Conservation (phyloP, 2,888 invertebrate species). For the Gastracanthus pulcherrimus region DNA sequence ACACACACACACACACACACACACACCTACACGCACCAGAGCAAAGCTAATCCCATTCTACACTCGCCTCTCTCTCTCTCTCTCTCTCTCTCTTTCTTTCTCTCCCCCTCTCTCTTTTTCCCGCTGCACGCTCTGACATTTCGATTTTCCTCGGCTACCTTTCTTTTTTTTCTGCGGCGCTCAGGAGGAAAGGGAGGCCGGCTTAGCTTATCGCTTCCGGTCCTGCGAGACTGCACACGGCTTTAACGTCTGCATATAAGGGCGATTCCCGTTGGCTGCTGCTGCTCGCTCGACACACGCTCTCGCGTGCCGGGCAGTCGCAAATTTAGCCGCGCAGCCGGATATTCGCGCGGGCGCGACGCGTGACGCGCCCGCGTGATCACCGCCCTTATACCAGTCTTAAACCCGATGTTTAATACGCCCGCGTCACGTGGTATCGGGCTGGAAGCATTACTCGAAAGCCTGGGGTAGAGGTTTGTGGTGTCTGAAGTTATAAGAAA, state of each 20-base stretch:
- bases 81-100: too few relatives aligned
- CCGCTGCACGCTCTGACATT: not conserved
- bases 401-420: not conserved
- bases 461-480: too few relatives aligned
- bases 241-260: not conserved
- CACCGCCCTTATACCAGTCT: too few relatives aligned
- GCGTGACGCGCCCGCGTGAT: not conserved
- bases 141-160: not conserved
- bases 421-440: too few relatives aligned
- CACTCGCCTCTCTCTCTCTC: too few relatives aligned
- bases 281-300: not conserved
- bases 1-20: not conserved
- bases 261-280: not conserved
- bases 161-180: not conserved
- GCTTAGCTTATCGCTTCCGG: slow-evolving; percentile 27
- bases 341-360: not conserved
- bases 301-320: slow-evolving; percentile 49
- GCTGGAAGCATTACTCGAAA: too few relatives aligned
- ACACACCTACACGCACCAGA: not conserved
- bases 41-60: not conserved
- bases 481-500: too few relatives aligned
- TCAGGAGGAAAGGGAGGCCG: too few relatives aligned
- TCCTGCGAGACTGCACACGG: not conserved
- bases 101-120: not conserved
- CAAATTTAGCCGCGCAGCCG: slow-evolving; percentile 39